phyloP scores from a whole-genome alignment of 2,113 vertebrate genomes.

The Symphodus melops region DNA sequence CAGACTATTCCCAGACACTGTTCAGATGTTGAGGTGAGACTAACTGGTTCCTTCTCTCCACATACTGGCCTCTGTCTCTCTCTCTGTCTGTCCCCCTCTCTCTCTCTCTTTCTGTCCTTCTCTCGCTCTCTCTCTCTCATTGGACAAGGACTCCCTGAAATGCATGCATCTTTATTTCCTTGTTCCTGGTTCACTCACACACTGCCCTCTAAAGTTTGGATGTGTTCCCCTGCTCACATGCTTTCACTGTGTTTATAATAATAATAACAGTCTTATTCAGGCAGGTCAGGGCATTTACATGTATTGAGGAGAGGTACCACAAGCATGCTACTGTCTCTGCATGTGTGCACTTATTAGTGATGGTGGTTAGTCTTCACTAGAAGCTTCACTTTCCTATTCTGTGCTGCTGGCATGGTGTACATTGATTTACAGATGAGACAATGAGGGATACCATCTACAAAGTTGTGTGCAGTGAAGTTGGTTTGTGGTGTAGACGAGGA shows the following conservation, averaged over 20 bases:
- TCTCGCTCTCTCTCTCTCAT: constrained; percentile 3
- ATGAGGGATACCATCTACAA: background rate
- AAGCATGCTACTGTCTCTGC: constrained; percentile 63
- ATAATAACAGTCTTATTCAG: background rate
- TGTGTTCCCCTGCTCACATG: constrained; percentile 29
- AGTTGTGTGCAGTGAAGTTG: background rate
- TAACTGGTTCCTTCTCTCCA: constrained; percentile 7
- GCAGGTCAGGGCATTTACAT: constrained; percentile 43
- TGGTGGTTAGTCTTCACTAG: constrained; percentile 25
- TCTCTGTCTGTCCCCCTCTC: no score
- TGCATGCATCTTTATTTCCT: constrained; percentile 64
- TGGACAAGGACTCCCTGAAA: constrained; percentile 14
- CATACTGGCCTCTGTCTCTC: background rate
- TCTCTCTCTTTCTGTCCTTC: no score
- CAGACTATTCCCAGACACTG: constrained; percentile 1
- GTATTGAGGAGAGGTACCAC: constrained; percentile 80
- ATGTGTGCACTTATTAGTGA: constrained; percentile 42
- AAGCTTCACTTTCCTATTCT: constrained; percentile 59
- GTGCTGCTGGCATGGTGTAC: constrained; percentile 59
- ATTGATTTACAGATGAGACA: constrained; percentile 14
- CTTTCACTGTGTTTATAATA: constrained; percentile 28
- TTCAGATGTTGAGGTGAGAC: constrained; percentile 47
- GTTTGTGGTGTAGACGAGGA: no score
- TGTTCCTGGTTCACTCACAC: constrained; percentile 35
- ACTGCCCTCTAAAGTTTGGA: constrained; percentile 24